Evolutionary conservation across 23 tunicate species (phyloP).

Genomic region (Halocynthia roretzi): DNA sequence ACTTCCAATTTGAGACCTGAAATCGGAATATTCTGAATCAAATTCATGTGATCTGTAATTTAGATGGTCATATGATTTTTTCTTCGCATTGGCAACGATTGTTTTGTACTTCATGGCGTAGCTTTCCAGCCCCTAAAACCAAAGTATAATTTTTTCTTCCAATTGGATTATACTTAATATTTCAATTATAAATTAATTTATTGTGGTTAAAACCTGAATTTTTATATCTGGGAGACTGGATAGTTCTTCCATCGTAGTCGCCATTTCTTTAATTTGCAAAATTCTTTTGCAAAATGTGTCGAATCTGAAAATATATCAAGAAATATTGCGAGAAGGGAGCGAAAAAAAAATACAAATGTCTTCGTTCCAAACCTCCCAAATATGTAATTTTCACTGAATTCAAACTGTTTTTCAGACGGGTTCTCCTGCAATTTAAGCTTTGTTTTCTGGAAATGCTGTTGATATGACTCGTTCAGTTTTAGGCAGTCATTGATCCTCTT

Average conservation of each 20-base stretch:
- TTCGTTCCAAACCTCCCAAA: slow-evolving; percentile 71
- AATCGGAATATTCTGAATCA: slow-evolving; percentile 67
- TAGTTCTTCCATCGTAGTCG: slow-evolving; percentile 58
- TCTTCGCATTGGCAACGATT: slow-evolving; percentile 78
- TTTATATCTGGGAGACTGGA: slow-evolving; percentile 36
- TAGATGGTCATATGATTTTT: slow-evolving; percentile 82
- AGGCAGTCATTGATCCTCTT: slow-evolving; percentile 76
- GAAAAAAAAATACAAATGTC: not conserved
- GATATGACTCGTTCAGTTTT: slow-evolving; percentile 77
- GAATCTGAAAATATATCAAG: slow-evolving; percentile 30
- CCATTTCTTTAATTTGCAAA: slow-evolving; percentile 65
- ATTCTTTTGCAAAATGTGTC: slow-evolving; percentile 83
- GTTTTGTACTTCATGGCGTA: slow-evolving; percentile 76
- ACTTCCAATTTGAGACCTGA: slow-evolving; percentile 53
- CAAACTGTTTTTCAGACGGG: slow-evolving; percentile 82
- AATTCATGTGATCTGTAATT: slow-evolving; percentile 87
- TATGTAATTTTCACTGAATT: slow-evolving; percentile 95
- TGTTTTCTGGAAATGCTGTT: slow-evolving; percentile 57
- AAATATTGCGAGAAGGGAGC: not conserved
- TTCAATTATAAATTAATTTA: not conserved
- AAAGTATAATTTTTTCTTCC: not conserved
- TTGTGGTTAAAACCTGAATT: slow-evolving; percentile 41
- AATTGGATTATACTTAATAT: not conserved
- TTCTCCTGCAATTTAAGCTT: slow-evolving; percentile 54
- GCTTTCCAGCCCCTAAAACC: slow-evolving; percentile 55